Evolutionary conservation across 2,888 invertebrate genomes (phyloP), one percentile per base, ranked within the genome.

Genomic region (Phragmatobia fuliginosa): DNA sequence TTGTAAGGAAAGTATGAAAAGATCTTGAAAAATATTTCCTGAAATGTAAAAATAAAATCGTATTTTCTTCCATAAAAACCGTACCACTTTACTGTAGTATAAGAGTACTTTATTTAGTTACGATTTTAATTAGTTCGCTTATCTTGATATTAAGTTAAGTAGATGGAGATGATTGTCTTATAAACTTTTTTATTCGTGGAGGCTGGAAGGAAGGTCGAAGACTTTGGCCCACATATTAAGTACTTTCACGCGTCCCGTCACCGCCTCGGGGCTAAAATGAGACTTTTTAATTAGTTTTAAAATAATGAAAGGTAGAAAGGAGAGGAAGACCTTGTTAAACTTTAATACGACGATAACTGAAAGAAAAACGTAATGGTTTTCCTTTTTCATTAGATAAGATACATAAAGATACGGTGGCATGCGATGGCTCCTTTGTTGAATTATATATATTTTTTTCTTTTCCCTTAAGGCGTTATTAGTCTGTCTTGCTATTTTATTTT

Each of bases 271-370:
- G 70, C 64, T 68, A 60, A 74, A 81, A 79, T 76, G 78, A 71
- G 71, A 83, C 71, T 84, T 84, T 73, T 78, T 83, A 85, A 84
- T 83, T 81, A 82, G 82, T 83, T 84, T 78, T 75, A 77, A 77
- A 84, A 84, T 85, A 83, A 83, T 82, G 81, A 80, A 80, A 81
- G 82, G 81, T 84, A 81, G 56, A 28, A 56, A 28, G 56, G 77
- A 83, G 80, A 72, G 59, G 61, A 73, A 77, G 78, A 79, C 72
- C 77, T 75, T 79, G 79, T 78, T 78, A 81, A 83, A 83, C 73
- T 84, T 84, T 79, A 78, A 84, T 72, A 78, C 72, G 71, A 74
- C 77, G 76, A 81, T 82, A 81, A 80, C 81, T 81, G 77, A 81
- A 81, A 80, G 78, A 80, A 81, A 78, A 78, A 80, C 74, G 75